Evolutionary conservation across 1,140 invertebrate species (phyloP).

Genomic region (Diabrotica virgifera): DNA sequence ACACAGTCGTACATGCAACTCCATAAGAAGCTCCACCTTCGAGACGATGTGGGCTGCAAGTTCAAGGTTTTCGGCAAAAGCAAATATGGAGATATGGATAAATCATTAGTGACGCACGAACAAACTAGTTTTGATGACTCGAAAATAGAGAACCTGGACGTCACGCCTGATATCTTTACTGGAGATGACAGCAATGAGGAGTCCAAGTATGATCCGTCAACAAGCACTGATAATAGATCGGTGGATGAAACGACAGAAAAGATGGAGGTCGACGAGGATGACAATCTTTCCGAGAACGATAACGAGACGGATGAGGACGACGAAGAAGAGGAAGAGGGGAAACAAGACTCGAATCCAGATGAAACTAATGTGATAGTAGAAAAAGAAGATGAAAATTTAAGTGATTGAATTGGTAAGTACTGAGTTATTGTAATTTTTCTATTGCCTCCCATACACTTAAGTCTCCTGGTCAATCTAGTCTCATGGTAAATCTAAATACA

Average conservation of each 20-base stretch:
- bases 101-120: constrained; percentile 21
- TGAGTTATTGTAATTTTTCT: neutral
- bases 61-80: constrained; percentile 40
- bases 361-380: constrained; percentile 10
- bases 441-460: too few relatives aligned
- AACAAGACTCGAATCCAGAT: constrained; percentile 13
- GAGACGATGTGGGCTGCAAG: constrained; percentile 40
- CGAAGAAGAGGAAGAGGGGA: constrained; percentile 15
- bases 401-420: neutral
- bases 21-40: constrained; percentile 40
- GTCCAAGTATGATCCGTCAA: constrained; percentile 9
- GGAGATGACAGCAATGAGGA: constrained; percentile 15
- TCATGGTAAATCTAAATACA: too few relatives aligned
- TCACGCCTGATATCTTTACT: constrained; percentile 24
- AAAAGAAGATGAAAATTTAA: neutral
- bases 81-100: constrained; percentile 25
- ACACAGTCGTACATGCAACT: constrained; percentile 43
- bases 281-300: constrained; percentile 7
- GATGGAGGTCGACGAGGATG: constrained; percentile 11
- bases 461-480: too few relatives aligned
- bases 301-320: constrained; percentile 6
- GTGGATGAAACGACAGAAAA: neutral
- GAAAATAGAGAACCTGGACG: constrained; percentile 16
- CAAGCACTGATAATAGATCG: neutral
- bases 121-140: constrained; percentile 12